These are phyloP conservation scores for Lindbergichthys nudifrons DNA, from an alignment of 2,797 vertebrate species.

Conservation along the genomic window DNA sequence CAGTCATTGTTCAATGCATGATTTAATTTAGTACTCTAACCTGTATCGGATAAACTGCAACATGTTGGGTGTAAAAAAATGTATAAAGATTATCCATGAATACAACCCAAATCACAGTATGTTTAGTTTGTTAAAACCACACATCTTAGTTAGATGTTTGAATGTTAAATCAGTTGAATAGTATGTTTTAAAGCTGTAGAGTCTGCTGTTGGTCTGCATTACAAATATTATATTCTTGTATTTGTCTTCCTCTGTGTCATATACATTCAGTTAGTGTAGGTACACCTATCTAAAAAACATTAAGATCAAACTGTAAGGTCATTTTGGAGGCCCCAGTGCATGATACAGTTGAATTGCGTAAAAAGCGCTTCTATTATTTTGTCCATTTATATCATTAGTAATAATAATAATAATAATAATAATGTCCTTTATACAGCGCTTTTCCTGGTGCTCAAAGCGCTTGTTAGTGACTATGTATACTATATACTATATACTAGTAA, in stretches of 20 bases:
- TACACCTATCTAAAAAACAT: too few species aligned
- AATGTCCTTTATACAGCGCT: too few species aligned
- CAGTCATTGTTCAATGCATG: not conserved
- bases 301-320: not conserved
- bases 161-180: not conserved
- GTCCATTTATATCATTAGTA: not conserved
- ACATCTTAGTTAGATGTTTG: not conserved
- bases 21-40: not conserved
- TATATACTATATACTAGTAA: not conserved
- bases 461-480: not conserved
- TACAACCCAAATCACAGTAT: not conserved
- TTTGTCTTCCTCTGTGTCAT: not conserved
- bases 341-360: constrained; percentile 3
- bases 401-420: too few species aligned
- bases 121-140: not conserved
- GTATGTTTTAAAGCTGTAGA: not conserved
- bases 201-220: not conserved
- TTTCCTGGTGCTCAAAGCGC: too few species aligned
- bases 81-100: not conserved
- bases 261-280: not conserved
- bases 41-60: not conserved
- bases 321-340: not conserved
- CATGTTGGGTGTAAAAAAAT: not conserved
- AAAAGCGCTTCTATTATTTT: not conserved
- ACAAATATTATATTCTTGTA: not conserved